A percentile compares a stretch with the other conserved stretches of the same genome.
Conservation (phyloP, 2,797 vertebrate genomes). For the Adelosebastes latens region DNA sequence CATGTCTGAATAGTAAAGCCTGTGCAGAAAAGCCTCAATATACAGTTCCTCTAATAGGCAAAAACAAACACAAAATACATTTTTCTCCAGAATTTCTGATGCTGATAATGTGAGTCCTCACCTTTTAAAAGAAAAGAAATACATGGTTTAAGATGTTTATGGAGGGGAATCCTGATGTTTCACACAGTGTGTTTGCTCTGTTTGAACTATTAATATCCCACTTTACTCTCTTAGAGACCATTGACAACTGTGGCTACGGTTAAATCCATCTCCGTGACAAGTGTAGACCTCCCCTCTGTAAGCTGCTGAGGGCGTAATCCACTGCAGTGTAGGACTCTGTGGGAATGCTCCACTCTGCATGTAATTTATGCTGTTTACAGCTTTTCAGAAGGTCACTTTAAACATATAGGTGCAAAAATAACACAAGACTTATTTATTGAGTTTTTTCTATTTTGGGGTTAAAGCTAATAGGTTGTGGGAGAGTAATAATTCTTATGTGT, state of each 20-base stretch:
- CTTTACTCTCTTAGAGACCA: slow-evolving; percentile 5
- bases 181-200: background rate
- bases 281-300: slow-evolving; percentile 4
- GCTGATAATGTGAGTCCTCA: background rate
- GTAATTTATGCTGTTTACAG: slow-evolving; percentile 29
- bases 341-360: slow-evolving; percentile 14
- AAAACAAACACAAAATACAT: background rate
- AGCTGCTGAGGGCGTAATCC: slow-evolving; percentile 38
- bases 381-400: slow-evolving; percentile 11
- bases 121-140: background rate
- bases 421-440: background rate
- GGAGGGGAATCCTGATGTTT: background rate
- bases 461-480: background rate
- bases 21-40: background rate
- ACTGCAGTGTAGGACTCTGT: background rate
- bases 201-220: slow-evolving; percentile 6
- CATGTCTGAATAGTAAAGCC: background rate
- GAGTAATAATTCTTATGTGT: background rate
- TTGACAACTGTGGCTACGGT: slow-evolving; percentile 6
- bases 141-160: background rate
- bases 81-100: background rate
- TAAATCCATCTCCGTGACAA: slow-evolving; percentile 37
- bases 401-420: background rate
- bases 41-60: background rate
- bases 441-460: background rate